phyloP scores from a whole-genome alignment of 2,113 vertebrate genomes.

The Paracanthobrama guichenoti region DNA sequence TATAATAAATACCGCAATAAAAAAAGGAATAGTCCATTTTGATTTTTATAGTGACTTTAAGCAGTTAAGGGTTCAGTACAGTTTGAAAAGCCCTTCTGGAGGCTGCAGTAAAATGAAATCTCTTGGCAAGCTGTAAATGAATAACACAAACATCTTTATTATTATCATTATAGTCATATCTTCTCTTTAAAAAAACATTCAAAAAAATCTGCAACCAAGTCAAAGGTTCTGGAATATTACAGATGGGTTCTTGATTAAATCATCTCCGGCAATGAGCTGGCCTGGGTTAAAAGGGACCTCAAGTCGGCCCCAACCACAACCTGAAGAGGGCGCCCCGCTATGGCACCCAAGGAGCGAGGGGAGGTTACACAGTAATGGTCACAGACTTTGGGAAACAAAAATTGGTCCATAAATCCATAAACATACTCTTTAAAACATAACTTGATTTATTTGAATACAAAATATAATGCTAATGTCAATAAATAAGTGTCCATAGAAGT shows the following conservation, averaged over 20 bases:
- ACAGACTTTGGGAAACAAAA: slow-evolving; percentile 13
- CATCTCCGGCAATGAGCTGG: slow-evolving; percentile 34
- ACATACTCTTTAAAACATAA: slow-evolving; percentile 45
- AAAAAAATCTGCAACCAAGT: slow-evolving; percentile 44
- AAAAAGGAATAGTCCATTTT: no score
- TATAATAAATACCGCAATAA: no score
- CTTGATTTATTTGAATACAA: slow-evolving; percentile 53
- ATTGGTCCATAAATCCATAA: slow-evolving; percentile 50
- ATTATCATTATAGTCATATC: slow-evolving; percentile 50
- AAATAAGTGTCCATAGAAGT: slow-evolving; percentile 60
- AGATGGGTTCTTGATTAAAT: slow-evolving; percentile 25
- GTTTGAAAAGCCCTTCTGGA: not conserved
- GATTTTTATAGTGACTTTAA: not conserved
- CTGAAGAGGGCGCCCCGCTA: slow-evolving; percentile 7
- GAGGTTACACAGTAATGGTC: slow-evolving; percentile 29
- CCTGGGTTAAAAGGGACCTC: slow-evolving; percentile 16
- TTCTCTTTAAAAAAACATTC: slow-evolving; percentile 50
- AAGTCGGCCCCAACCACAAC: slow-evolving; percentile 2
- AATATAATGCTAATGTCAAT: slow-evolving; percentile 58
- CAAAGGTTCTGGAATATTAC: slow-evolving; percentile 25
- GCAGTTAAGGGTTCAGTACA: not conserved
- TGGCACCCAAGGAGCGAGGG: slow-evolving; percentile 18
- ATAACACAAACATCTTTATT: slow-evolving; percentile 61
- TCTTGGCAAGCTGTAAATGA: slow-evolving; percentile 35
- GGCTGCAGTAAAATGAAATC: slow-evolving; percentile 15